Conservation (phyloP, 2,888 invertebrate genomes). For the Meliscaeva auricollis region DNA sequence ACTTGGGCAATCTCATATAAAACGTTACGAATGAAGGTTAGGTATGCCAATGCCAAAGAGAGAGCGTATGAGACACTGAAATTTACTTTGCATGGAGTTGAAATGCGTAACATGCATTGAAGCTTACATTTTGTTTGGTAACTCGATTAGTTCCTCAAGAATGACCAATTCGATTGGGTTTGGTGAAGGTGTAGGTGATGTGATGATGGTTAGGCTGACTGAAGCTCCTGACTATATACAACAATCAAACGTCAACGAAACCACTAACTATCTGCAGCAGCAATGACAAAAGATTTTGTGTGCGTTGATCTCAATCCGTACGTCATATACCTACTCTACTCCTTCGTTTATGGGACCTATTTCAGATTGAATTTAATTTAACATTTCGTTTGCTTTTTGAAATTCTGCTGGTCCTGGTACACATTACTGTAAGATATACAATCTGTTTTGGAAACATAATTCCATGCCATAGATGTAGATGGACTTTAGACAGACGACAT, state of each 20-base stretch:
- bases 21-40: too few species aligned
- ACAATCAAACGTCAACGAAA: neutral
- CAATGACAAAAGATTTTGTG: constrained; percentile 13
- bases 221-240: neutral
- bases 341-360: too few species aligned
- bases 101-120: constrained; percentile 31
- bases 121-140: constrained; percentile 28
- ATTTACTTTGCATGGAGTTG: constrained; percentile 5
- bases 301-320: neutral
- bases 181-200: neutral
- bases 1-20: neutral
- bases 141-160: constrained; percentile 15
- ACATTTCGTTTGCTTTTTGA: constrained; percentile 5
- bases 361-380: constrained; percentile 9
- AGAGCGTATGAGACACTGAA: neutral
- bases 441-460: constrained; percentile 11
- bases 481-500: neutral
- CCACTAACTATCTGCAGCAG: too few species aligned
- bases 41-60: neutral
- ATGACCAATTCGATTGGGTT: neutral
- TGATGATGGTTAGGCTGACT: neutral
- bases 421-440: neutral
- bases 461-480: neutral
- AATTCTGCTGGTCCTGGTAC: neutral
- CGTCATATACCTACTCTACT: too few species aligned